Base-by-base conservation (phyloP, 1,140 invertebrate species). In the Notospermus geniculatus region DNA sequence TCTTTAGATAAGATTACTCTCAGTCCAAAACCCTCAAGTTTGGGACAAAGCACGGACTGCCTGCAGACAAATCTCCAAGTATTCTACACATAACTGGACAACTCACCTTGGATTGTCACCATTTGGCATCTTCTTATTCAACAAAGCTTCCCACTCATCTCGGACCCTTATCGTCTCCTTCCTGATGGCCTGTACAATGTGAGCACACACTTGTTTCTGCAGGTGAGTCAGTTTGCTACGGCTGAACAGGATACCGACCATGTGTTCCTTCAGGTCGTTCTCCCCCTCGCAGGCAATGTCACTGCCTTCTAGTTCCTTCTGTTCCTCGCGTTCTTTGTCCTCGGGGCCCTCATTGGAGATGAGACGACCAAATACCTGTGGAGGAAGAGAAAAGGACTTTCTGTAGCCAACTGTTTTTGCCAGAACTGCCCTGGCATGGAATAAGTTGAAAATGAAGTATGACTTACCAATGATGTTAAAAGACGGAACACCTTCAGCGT, bases 171-270 rank as follows among this genome's bases (percentile, higher is more conserved):
- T 80, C 0, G 92, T 88, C 81, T 98, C 95, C 73, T 91, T 91
- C 19, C 89, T 84, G 46, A 98, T 97, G 1, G 93, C 93, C 72
- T 91, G 88, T 11, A 97, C 93, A 60, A 97, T 97, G 76, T 97
- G 94, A 0, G 89, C 86, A 75, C 92, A 94, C 13, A 93, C 90
- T 86, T 97, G 94, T 82, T 93, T 94, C 77, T 97, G 95, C 27
- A 97, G 83, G 74, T 95, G 91, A 0, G 93, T 96, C 0, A 98
- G 83, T 79, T 96, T 96, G n/a, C 67, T 94, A 50, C 93, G 86
- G 67, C 92, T 94, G 80, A 97, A 98, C 17, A 98, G 83, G 68
- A 98, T 97, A 55, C 94, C 94, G 22, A 97, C 95, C 87, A 98
- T 95, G 73, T 97, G 94, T 77, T 97, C 94, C 22, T 93, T 88